Percentiles rank a stretch among this genome's conserved stretches.
These are phyloP conservation scores for Barbus barbus DNA, from an alignment of 2,113 vertebrate species.

Conservation along the genomic window DNA sequence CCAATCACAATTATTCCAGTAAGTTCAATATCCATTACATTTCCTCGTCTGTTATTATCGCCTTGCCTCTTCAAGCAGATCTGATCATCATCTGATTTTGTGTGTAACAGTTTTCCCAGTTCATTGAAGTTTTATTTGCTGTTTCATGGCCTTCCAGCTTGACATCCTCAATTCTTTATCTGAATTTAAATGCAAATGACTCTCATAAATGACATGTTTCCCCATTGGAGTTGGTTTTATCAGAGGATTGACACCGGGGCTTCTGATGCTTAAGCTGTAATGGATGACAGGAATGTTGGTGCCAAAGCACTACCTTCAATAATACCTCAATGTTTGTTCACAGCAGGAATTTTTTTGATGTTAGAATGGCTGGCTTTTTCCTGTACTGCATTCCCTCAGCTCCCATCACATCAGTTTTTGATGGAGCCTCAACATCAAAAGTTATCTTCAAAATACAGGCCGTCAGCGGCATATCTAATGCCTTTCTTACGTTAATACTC, in stretches of 20 bases:
- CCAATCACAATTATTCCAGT: background rate
- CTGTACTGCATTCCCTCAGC: constrained; percentile 31
- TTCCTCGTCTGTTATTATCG: background rate
- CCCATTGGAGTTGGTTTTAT: constrained; percentile 13
- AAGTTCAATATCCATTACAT: constrained; percentile 21
- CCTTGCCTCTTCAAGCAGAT: background rate
- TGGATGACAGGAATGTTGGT: constrained; percentile 44
- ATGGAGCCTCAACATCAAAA: constrained; percentile 62
- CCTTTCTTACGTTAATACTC: constrained; percentile 64
- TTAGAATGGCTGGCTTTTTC: constrained; percentile 56
- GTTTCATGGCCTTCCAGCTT: constrained; percentile 5
- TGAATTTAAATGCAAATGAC: constrained; percentile 45
- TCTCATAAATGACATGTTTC: constrained; percentile 21
- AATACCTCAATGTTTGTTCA: constrained; percentile 60
- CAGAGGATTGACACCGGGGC: constrained; percentile 59
- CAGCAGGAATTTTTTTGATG: constrained; percentile 51
- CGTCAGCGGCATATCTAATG: constrained; percentile 61
- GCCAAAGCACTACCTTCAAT: background rate
- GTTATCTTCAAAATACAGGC: constrained; percentile 64
- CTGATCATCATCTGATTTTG: background rate
- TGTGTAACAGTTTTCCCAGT: constrained; percentile 1
- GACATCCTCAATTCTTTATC: constrained; percentile 13
- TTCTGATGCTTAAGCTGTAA: constrained; percentile 30
- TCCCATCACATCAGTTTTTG: constrained; percentile 54
- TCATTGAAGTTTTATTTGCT: constrained; percentile 20